These are phyloP conservation scores for Astropecten irregularis DNA, from an alignment of 53 echinoderm and acorn worm species.

Conservation along the genomic window DNA sequence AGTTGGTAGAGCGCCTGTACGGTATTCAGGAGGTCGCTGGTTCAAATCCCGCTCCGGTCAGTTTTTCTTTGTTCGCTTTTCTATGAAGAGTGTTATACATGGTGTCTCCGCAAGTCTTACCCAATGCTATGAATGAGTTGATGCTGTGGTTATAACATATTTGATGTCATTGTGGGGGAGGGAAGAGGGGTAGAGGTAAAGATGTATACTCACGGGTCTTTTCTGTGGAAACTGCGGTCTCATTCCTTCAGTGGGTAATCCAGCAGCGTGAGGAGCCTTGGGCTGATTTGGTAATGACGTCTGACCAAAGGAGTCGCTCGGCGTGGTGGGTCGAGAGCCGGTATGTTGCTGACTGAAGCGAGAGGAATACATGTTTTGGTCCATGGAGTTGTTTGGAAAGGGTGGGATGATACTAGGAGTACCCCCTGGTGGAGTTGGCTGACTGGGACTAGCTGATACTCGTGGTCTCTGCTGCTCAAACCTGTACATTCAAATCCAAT, in stretches of 20 bases:
- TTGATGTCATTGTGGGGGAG: too few species aligned
- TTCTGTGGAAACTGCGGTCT: constrained; percentile 90
- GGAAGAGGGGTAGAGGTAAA: too few species aligned
- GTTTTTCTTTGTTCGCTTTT: too few species aligned
- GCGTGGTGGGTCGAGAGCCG: constrained; percentile 76
- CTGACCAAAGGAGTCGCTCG: constrained; percentile 59
- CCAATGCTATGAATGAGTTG: too few species aligned
- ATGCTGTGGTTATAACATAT: too few species aligned
- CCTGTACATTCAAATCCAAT: constrained; percentile 24
- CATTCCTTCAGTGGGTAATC: constrained; percentile 68
- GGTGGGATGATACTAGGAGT: constrained; percentile 65
- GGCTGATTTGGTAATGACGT: constrained; percentile 60
- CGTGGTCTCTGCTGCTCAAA: constrained; percentile 65
- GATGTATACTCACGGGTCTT: constrained; percentile 95
- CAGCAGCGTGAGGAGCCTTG: constrained; percentile 47
- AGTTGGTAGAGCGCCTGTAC: too few species aligned
- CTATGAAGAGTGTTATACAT: too few species aligned
- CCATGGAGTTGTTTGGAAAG: constrained; percentile 63
- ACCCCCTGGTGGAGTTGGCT: constrained; percentile 32
- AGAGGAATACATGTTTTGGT: constrained; percentile 68
- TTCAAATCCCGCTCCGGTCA: too few species aligned
- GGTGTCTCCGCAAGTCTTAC: too few species aligned
- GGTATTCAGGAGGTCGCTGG: too few species aligned
- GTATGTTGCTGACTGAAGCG: constrained; percentile 42
- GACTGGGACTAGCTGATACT: constrained; percentile 68